Base-by-base conservation (phyloP, 1,140 invertebrate species). In the Scaptomyza hsui region DNA sequence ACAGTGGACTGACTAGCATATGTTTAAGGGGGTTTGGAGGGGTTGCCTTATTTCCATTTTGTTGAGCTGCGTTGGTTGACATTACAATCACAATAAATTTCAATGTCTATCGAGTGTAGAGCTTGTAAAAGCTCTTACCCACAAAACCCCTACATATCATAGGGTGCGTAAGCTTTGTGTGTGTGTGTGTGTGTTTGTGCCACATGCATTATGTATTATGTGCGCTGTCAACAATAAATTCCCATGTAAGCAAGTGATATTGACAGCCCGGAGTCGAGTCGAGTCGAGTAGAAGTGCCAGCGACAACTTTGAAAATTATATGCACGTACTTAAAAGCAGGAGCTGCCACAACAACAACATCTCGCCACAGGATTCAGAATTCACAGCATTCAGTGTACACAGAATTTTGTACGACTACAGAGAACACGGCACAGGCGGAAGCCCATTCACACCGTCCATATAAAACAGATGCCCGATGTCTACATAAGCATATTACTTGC, bases 171-270 rank as follows among this genome's bases (percentile, higher is more conserved):
- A 29, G 26, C 7, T 26, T 29, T 42, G 39, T 19, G 37, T 12
- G 26, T 39, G 44, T 41, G 6, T 41, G 29, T 51, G 45, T 51
- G 26, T 52, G 37, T 41, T 47, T 45, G 62, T 67, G 53, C 52
- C 53, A 15, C 57, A 79, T 86, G 77, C 61, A 77, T 81, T 81
- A 81, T 81, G 82, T 88, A 86, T 86, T 88, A 81, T 86, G 69
- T 71, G 73, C 72, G 73, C 73, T 85, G 81, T 85, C 81, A 77
- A 71, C 81, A 88, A 86, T 85, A 85, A 85, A 85, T 85, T 85
- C 77, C 65, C 73, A 86, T 85, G 81, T 86, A 85, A 85, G 81
- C 81, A 85, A 85, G 73, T 85, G 81, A 88, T 85, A 85, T 85
- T 85, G 81, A 85, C 81, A 85, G 81, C 64, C 64, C 57, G 24